Conservation (phyloP, 2,797 vertebrate genomes). For the Limosa lapponica region DNA sequence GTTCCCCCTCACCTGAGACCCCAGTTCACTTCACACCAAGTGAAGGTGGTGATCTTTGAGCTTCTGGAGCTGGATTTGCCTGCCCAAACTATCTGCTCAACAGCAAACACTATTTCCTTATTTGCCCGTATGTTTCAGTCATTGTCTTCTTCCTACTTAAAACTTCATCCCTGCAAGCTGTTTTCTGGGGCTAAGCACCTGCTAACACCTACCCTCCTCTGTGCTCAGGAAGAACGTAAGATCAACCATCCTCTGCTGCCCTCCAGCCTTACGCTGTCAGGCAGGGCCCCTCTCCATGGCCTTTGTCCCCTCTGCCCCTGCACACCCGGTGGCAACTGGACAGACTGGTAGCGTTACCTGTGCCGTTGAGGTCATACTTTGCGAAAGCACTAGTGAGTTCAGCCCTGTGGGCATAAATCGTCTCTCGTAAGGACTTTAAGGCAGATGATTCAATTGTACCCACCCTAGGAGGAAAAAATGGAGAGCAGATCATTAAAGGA, state of each 20-base stretch:
- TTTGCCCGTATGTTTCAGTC: neutral
- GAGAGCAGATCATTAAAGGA: neutral
- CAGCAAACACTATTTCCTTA: neutral
- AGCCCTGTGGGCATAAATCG: conserved; percentile 87
- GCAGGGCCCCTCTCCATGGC: neutral
- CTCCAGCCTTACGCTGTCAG: neutral
- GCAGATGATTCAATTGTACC: conserved; percentile 88
- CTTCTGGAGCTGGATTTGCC: neutral
- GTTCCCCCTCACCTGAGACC: neutral
- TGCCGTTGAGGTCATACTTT: conserved; percentile 79
- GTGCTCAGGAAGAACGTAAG: neutral
- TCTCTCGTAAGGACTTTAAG: conserved; percentile 88
- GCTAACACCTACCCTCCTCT: neutral
- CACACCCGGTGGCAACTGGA: neutral
- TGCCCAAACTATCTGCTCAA: neutral
- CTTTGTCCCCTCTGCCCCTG: neutral
- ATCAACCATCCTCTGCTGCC: neutral
- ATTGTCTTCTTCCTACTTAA: neutral
- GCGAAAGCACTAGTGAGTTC: conserved; percentile 87
- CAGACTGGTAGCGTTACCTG: conserved; percentile 76
- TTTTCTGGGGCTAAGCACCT: neutral
- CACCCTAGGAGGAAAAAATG: conserved; percentile 79
- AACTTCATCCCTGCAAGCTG: neutral
- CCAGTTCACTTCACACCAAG: neutral
- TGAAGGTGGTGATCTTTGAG: neutral